phyloP scores from a whole-genome alignment of 1,140 invertebrate genomes.

The Formica selysi region DNA sequence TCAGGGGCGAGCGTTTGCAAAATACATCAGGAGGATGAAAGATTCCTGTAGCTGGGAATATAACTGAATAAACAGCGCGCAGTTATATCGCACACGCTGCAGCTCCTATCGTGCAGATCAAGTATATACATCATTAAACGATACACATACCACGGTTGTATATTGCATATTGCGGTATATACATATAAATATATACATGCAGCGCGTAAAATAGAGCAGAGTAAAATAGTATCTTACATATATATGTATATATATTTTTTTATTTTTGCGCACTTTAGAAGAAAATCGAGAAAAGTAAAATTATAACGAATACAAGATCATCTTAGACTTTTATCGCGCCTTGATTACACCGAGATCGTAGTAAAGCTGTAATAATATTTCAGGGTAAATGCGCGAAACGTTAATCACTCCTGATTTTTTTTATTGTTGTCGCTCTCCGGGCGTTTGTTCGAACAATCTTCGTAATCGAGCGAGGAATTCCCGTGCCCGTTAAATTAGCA shows the following conservation, averaged over 20 bases:
- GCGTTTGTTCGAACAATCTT: conserved; percentile 44
- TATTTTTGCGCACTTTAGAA: conserved; percentile 5
- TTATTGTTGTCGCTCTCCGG: not conserved
- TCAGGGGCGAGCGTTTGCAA: conserved; percentile 24
- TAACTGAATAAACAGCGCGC: conserved; percentile 46
- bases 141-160: conserved; percentile 10
- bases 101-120: conserved; percentile 12
- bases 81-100: not conserved
- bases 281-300: not conserved
- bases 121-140: conserved; percentile 54
- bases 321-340: conserved; percentile 7
- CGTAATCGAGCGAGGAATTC: conserved; percentile 38
- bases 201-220: not conserved
- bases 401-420: conserved; percentile 22
- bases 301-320: conserved; percentile 1
- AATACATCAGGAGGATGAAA: conserved; percentile 60
- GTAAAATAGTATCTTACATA: conserved; percentile 38
- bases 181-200: not conserved
- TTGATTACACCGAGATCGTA: not conserved
- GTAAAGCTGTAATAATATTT: conserved; percentile 35
- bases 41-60: conserved; percentile 26
- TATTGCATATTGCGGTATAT: conserved; percentile 19
- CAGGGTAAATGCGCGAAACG: not conserved
- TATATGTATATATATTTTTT: not conserved
- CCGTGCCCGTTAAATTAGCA: conserved; percentile 46